Base-by-base conservation (phyloP, 2,888 invertebrate species). In the Chalcosyrphus nemorum region DNA sequence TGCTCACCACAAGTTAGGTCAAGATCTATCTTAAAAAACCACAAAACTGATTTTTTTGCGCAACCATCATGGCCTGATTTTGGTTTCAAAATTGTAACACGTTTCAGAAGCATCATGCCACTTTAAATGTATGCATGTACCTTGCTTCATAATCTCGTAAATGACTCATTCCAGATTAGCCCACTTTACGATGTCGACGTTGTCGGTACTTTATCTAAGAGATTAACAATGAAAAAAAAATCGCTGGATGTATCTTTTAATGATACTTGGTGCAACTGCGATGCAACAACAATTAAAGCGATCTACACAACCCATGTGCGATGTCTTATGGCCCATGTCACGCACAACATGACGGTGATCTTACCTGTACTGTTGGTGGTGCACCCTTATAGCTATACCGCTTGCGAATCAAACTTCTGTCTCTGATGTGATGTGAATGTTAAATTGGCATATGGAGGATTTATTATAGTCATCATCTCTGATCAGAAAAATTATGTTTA, bases 101-200 rank as follows among this genome's bases (percentile, higher is more conserved):
- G 35, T 32, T 32, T 52, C 41, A 43, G 15, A 56, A n/a, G n/a
- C n/a, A n/a, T n/a, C 24, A 4, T 24, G 24, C n/a, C n/a, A n/a
- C n/a, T n/a, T n/a, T n/a, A n/a, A n/a, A 24, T 24, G 24, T 4
- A 24, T 32, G 9, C 32, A 32, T 32, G 9, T 9, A 38, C 47
- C 29, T 80, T 66, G 43, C 65, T 43, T 78, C 71, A 65, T 57
- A 63, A 71, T 63, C 57, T 65, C 21, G 52, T 38, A 57, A 68
- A 56, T 81, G 78, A 68, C 71, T 78, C 72, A 78, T 68, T 56
- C 54, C 47, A 63, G 71, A 82, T 82, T 82, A 82, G 72, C 72
- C 82, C 72, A 82, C 78, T 82, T 78, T 57, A 27, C 13, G 35
- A 29, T 71, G 57, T 24, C 24, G 24, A 4, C 24, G n/a, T n/a